A percentile compares a stretch with the other conserved stretches of the same genome.
These are phyloP conservation scores for Piaya cayana DNA, from an alignment of 2,113 vertebrate genomes.

Conservation along the genomic window DNA sequence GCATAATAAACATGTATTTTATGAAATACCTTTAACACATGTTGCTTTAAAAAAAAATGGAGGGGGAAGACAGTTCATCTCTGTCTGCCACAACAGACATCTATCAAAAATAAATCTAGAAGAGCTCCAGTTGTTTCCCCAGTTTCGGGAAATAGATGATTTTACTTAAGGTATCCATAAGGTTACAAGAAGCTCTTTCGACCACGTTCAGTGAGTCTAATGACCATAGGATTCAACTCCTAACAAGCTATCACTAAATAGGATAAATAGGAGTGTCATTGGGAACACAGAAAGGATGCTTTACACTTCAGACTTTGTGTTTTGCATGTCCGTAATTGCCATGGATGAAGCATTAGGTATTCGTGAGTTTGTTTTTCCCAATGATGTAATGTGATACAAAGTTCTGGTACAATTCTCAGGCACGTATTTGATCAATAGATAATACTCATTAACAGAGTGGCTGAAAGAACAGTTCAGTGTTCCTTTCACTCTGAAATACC, in stretches of 20 bases:
- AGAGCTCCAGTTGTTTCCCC: background rate
- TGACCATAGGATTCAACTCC: background rate
- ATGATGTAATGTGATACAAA: background rate
- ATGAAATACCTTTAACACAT: slow-evolving; percentile 71
- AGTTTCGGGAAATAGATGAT: background rate
- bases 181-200: background rate
- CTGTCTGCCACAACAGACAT: background rate
- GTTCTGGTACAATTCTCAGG: background rate
- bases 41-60: background rate
- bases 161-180: background rate
- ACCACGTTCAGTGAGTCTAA: background rate
- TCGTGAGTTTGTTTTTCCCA: background rate
- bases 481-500: background rate
- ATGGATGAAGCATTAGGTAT: background rate
- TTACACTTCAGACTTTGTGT: background rate
- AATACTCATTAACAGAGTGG: background rate
- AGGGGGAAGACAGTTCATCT: background rate
- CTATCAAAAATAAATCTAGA: slow-evolving; percentile 4
- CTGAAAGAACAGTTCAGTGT: background rate
- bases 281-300: background rate
- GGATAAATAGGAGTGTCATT: background rate
- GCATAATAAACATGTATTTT: slow-evolving; percentile 69
- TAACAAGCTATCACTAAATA: background rate
- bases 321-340: background rate
- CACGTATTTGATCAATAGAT: background rate